phyloP scores from a whole-genome alignment of 2,888 invertebrate species.

The Lithophane ornitopus region DNA sequence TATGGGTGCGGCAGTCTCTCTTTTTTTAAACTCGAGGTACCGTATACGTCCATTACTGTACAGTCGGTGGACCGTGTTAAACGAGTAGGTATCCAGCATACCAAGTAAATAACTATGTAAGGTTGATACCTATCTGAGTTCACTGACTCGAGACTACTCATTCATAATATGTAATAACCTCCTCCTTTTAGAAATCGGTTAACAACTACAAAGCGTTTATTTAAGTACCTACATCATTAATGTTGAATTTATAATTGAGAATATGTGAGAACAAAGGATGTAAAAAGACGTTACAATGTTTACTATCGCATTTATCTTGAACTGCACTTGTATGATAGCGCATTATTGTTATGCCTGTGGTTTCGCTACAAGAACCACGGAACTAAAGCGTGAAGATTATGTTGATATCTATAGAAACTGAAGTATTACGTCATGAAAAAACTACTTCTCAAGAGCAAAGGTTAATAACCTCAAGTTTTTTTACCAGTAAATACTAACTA shows the following conservation, averaged over 20 bases:
- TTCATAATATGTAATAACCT: too few relatives aligned
- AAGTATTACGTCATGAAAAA: background rate
- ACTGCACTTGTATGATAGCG: conserved; percentile 12
- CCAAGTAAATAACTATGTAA: too few relatives aligned
- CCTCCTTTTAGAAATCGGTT: too few relatives aligned
- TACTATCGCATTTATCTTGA: background rate
- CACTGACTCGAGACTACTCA: too few relatives aligned
- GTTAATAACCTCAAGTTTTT: conserved; percentile 17
- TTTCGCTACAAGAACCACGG: conserved; percentile 11
- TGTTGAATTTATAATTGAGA: background rate
- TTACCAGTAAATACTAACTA: background rate
- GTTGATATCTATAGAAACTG: conserved; percentile 22
- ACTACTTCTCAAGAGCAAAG: conserved; percentile 30
- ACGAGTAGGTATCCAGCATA: too few relatives aligned
- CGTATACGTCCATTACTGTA: too few relatives aligned
- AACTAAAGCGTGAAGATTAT: background rate
- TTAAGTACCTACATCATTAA: background rate
- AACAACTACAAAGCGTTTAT: too few relatives aligned
- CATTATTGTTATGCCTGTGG: background rate
- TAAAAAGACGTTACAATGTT: background rate
- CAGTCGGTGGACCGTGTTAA: too few relatives aligned
- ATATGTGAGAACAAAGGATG: background rate
- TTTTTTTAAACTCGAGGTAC: too few relatives aligned
- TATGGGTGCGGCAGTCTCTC: too few relatives aligned
- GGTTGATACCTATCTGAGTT: too few relatives aligned